Base-by-base conservation (phyloP, 92 coral and sea anemone genomes). In the Chrysogorgia sp. region DNA sequence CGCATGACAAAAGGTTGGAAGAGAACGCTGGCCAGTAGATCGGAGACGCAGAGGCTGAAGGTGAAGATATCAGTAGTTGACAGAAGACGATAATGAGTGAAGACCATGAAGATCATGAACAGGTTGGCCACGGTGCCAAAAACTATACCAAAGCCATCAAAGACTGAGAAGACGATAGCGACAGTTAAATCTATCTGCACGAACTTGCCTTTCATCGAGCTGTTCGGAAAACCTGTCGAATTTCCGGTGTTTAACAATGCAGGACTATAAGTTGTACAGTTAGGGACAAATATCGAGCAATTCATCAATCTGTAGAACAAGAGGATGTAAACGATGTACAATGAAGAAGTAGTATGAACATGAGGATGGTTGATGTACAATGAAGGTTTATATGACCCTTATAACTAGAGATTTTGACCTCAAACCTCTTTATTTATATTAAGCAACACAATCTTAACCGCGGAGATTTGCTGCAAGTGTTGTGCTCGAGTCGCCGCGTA, bases 11-110 rank as follows among this genome's bases (percentile, higher is more conserved):
- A 69, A 14, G 76, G 76, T 45, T 69, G 76, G 34, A 69, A 69
- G 60, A 69, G 61, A 45, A 69, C 58, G 76, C 76, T 69, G 60
- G 76, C 76, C 40, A 69, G 32, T 45, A 69, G 76, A 25, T 69
- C 76, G 26, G 76, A 69, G 76, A 69, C 60, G 76, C 76, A 69
- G 0, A 69, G 40, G 20, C 76, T 69, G 0, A 37, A 69, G 5
- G 60, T 69, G 60, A 69, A 69, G 10, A 69, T 53, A 41, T 69
- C 76, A 1, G 76, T 69, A 25, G 76, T 69, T 7, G 8, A 37
- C 26, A 31, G 76, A 10, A 69, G 76, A 2, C 56, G 59, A 37
- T 59, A 45, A 0, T 49, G 76, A 21, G 22, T 47, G 37, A 69
- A 32, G 10, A 69, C 76, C 12, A 69, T 14, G 1, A 7, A 20